Evolutionary conservation across 23 tunicate species (phyloP), one percentile per base, ranked within the genome.

Genomic region (Trididemnum nubilum): DNA sequence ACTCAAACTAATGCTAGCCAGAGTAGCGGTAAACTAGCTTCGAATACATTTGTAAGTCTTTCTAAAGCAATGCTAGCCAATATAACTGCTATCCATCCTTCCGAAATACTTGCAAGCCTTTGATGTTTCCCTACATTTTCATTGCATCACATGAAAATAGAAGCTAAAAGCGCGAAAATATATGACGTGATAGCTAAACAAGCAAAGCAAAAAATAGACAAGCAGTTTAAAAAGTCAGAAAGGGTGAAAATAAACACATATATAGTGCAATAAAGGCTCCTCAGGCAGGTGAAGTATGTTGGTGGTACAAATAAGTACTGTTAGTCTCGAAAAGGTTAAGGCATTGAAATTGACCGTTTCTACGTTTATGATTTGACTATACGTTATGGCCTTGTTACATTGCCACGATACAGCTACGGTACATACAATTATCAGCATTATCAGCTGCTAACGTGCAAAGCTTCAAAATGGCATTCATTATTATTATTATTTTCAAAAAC

Each of bases 271-370:
- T 61, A 61, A 61, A 12, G 29, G 67, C 67, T 22, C n/a, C 67
- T 61, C 67, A 61, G 67, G n/a, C 29, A 21, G 67, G 21, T 4
- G 29, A 21, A 61, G 4, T 22, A 61, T 61, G 76, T 70, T n/a
- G 76, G 76, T 70, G 76, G 76, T 70, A 70, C 38, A 70, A 7
- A 70, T 70, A 70, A 25, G 76, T 70, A 70, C 67, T 24, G 67
- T 24, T 61, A 61, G 67, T 21, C 67, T 61, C 28, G 67, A 61
- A 61, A 61, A 25, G 67, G 67, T 61, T 61, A 61, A 61, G n/a
- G n/a, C n/a, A n/a, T n/a, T n/a, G n/a, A n/a, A n/a, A n/a, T n/a
- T n/a, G n/a, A n/a, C n/a, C n/a, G n/a, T n/a, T n/a, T n/a, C n/a
- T n/a, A n/a, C n/a, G n/a, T n/a, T n/a, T n/a, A n/a, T n/a, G n/a